Evolutionary conservation across 2,888 invertebrate genomes (phyloP).

Genomic region (Nomada goodeniana): DNA sequence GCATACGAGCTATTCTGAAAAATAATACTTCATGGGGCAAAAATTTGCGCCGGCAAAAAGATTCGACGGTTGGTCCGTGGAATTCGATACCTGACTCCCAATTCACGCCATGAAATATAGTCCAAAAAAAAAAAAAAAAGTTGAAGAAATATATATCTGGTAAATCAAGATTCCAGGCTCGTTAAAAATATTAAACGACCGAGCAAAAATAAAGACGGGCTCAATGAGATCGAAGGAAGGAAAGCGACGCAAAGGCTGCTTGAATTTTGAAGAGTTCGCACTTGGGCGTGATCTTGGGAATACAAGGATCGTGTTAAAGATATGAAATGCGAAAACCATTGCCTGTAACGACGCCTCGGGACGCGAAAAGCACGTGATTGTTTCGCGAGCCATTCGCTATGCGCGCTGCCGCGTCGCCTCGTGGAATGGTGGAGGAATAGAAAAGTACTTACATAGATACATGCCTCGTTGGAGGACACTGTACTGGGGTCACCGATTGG

Average conservation of each 20-base stretch:
- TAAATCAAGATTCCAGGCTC: constrained; percentile 38
- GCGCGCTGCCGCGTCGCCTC: neutral
- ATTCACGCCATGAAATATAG: neutral
- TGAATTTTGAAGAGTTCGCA: constrained; percentile 49
- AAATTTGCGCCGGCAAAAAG: neutral
- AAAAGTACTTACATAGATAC: neutral
- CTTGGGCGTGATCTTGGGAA: constrained; percentile 24
- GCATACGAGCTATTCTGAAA: neutral
- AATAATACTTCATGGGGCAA: neutral
- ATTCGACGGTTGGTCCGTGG: neutral
- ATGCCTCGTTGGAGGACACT: neutral
- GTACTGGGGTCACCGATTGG: neutral
- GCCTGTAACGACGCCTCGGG: neutral
- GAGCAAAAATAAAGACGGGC: neutral
- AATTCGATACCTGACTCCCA: neutral
- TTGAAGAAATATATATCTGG: constrained; percentile 27
- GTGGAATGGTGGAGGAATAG: neutral
- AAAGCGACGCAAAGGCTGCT: constrained; percentile 21
- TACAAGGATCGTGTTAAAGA: neutral
- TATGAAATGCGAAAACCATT: constrained; percentile 33
- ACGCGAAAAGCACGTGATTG: constrained; percentile 13
- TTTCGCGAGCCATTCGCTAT: constrained; percentile 22
- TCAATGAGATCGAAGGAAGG: neutral
- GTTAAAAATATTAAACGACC: constrained; percentile 24
- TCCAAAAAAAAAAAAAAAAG: neutral